phyloP scores from a whole-genome alignment of 2,888 invertebrate genomes.

The Idaea biselata region DNA sequence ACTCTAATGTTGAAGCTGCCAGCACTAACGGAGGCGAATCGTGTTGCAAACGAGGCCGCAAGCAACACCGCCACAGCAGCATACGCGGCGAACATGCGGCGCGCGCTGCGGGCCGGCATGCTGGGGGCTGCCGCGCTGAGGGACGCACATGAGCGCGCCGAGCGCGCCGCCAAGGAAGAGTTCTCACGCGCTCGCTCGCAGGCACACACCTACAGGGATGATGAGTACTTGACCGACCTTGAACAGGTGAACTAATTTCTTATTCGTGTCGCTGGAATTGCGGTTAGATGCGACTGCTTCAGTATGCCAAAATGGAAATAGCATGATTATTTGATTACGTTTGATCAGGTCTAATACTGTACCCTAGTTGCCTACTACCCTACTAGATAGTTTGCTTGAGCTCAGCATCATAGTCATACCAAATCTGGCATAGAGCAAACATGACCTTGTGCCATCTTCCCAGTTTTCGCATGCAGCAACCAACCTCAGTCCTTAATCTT shows the following conservation, averaged over 20 bases:
- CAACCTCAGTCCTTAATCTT: no score
- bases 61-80: conserved; percentile 18
- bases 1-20: conserved; percentile 19
- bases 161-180: conserved; percentile 16
- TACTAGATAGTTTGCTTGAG: no score
- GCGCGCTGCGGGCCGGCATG: conserved; percentile 59
- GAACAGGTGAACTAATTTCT: conserved; percentile 19
- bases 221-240: conserved; percentile 19
- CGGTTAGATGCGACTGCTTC: no score
- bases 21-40: conserved; percentile 17
- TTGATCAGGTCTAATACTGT: no score
- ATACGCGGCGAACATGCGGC: conserved; percentile 20
- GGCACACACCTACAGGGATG: conserved; percentile 9
- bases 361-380: no score
- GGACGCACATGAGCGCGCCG: conserved; percentile 16
- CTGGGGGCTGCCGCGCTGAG: conserved; percentile 17
- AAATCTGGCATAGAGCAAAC: no score
- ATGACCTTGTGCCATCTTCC: no score
- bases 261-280: background rate
- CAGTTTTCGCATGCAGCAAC: no score
- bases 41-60: conserved; percentile 24
- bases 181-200: conserved; percentile 6
- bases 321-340: no score
- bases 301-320: no score
- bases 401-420: no score